Evolutionary conservation across 2,888 invertebrate species (phyloP), one percentile per base, ranked within the genome.

Genomic region (Drosophila mercatorum): DNA sequence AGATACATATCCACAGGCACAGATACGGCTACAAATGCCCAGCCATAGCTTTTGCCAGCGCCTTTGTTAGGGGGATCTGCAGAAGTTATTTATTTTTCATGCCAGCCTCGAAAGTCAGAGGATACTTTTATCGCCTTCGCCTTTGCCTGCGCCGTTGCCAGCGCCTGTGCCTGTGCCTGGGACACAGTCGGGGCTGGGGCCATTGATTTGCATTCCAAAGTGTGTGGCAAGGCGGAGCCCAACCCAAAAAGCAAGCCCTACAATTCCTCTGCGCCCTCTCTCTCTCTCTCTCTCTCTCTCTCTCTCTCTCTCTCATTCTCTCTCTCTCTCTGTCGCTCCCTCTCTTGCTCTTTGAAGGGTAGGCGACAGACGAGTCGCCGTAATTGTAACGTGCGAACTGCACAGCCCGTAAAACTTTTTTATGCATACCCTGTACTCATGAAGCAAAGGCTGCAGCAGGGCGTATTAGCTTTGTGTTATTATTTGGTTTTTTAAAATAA

Each of bases 191-290:
- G 58, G 38, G 58, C 47, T 47, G 34, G 22, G 34, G 58, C 63
- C 78, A 76, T 79, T 87, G 89, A 90, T 90, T 91, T 90, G 91
- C 90, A 91, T 91, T 91, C 90, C 90, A 84, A 85, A 80, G 89
- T 88, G 91, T 88, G 73, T 85, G 67, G 72, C 65, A 65, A 71
- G 56, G 58, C 71, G 55, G 34, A 28, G 65, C 73, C 71, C 78
- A 77, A 55, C 87, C 85, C 87, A 83, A 60, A 56, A 67, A 47
- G 66, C 67, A 66, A 67, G 66, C 67, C 66, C 80, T 71, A 65
- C 69, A 64, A 60, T 63, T 31, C 55, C 41, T 60, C 7, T 40
- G 47, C 40, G 47, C 40, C 52, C 64, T 60, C 52, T 53, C 57
- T 11, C n/a, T 51, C 8, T 12, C 49, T 22, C 38, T 1, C 1